Evolutionary conservation across 2,888 invertebrate genomes (phyloP).

Genomic region (Drosophila putrida): DNA sequence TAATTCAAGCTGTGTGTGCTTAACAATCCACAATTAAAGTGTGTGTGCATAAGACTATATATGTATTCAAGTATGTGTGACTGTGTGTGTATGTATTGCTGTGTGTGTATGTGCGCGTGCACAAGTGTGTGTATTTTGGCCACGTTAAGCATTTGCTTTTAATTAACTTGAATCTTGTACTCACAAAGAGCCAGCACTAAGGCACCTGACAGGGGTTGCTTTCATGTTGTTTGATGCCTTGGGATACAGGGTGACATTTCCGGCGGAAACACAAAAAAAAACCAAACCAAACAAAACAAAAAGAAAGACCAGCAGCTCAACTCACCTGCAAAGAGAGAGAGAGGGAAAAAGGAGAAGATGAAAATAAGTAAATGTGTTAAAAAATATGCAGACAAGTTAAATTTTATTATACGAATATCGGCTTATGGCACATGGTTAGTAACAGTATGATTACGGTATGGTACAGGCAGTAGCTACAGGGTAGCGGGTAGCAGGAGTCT

Average conservation of each 20-base stretch:
- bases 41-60: conserved; percentile 13
- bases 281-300: too few species aligned
- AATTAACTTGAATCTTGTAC: conserved; percentile 56
- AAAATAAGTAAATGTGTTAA: conserved; percentile 49
- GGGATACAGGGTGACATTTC: background rate
- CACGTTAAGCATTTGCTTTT: conserved; percentile 60
- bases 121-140: conserved; percentile 15
- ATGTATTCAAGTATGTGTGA: background rate
- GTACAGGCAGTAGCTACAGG: conserved; percentile 4
- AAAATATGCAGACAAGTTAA: conserved; percentile 67
- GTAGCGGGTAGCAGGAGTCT: background rate
- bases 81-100: conserved; percentile 15
- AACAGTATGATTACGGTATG: background rate
- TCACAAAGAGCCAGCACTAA: conserved; percentile 37
- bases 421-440: conserved; percentile 55
- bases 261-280: conserved; percentile 2
- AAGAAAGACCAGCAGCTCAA: conserved; percentile 31
- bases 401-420: conserved; percentile 67
- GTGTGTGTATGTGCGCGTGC: conserved; percentile 10
- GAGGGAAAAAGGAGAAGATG: conserved; percentile 5
- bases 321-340: conserved; percentile 59
- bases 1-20: conserved; percentile 40
- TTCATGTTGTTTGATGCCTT: background rate
- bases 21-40: conserved; percentile 14
- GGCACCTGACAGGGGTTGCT: conserved; percentile 16